These are phyloP conservation scores for Pempheris klunzingeri DNA, from an alignment of 2,797 vertebrate species.

Conservation along the genomic window DNA sequence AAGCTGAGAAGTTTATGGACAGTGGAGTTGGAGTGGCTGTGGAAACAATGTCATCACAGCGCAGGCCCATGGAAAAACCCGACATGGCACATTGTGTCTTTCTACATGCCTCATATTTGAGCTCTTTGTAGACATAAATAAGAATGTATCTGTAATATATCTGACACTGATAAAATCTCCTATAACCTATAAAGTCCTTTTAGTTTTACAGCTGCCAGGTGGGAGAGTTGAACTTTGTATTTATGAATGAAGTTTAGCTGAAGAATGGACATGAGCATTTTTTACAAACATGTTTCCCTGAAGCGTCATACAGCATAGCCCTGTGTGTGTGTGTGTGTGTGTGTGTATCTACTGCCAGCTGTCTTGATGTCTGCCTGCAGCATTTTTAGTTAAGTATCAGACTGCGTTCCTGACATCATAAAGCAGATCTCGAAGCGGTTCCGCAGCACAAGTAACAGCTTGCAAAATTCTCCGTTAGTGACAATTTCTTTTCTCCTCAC, in stretches of 20 bases:
- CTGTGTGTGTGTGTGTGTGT: slow-evolving; percentile 17
- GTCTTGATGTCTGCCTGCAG: slow-evolving; percentile 38
- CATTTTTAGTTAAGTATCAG: slow-evolving; percentile 37
- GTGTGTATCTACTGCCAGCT: slow-evolving; percentile 26
- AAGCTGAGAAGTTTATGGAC: too few relatives aligned
- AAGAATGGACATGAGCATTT: slow-evolving; percentile 1
- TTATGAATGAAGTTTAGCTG: slow-evolving; percentile 35
- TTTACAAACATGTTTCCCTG: background rate
- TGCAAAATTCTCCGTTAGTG: slow-evolving; percentile 14
- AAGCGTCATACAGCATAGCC: background rate
- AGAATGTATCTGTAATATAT: background rate
- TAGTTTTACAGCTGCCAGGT: background rate
- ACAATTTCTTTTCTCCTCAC: slow-evolving; percentile 5
- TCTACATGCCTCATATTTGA: too few relatives aligned
- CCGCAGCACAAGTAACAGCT: slow-evolving; percentile 39
- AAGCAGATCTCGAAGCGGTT: slow-evolving; percentile 28
- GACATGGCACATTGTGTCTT: background rate
- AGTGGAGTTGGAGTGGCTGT: too few relatives aligned
- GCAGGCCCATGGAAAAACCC: background rate
- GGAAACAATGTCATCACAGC: background rate
- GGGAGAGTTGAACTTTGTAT: slow-evolving; percentile 14
- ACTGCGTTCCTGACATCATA: slow-evolving; percentile 32
- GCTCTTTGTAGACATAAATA: background rate
- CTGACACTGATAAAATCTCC: background rate
- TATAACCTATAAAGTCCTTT: background rate